Base-by-base conservation (phyloP, 2,888 invertebrate genomes). In the Monopis laevigella region DNA sequence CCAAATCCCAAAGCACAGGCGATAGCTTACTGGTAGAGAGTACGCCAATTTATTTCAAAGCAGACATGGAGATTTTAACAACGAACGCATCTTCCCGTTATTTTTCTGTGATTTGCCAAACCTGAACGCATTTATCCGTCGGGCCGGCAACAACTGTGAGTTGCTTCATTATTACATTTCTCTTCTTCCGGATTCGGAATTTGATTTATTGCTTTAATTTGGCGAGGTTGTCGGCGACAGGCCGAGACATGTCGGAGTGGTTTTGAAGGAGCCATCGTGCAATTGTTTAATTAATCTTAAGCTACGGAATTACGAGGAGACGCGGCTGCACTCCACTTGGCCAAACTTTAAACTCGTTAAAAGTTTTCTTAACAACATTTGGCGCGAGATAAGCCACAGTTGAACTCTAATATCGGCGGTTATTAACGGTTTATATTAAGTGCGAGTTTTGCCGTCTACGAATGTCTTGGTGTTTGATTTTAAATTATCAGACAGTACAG, bases 271-370 rank as follows among this genome's bases (percentile, higher is more conserved):
- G 72, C 72, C 73, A 73, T 75, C 75, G 74, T 68, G 74, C 78
- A 72, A 78, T 77, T 78, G 78, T 80, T 78, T 80, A 80, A 80
- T 80, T 80, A 80, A 78, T 80, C 77, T 77, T 67, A 67, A 68
- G 69, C 67, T 60, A 59, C 59, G 65, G 61, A 66, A 67, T 55
- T 51, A 51, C 57, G 51, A 49, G 48, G 39, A 43, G 53, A 39
- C 51, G 67, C 53, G 54, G 55, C 68, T 73, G 74, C 75, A 78
- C 67, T 77, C 73, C 73, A 74, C 74, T 77, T 59, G 67, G 69
- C 59, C 63, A 67, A 74, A 77, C 75, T 78, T 77, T 77, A 72
- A 78, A 80, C 78, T 78, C 77, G 78, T 80, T 80, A 78, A 77
- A 80, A 80, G 75, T 78, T 40, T 80, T 66, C 74, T 72, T 75